Percentiles rank a stretch among this genome's conserved stretches.
phyloP scores from a whole-genome alignment of 2,113 vertebrate genomes.

The Zosterops lateralis region DNA sequence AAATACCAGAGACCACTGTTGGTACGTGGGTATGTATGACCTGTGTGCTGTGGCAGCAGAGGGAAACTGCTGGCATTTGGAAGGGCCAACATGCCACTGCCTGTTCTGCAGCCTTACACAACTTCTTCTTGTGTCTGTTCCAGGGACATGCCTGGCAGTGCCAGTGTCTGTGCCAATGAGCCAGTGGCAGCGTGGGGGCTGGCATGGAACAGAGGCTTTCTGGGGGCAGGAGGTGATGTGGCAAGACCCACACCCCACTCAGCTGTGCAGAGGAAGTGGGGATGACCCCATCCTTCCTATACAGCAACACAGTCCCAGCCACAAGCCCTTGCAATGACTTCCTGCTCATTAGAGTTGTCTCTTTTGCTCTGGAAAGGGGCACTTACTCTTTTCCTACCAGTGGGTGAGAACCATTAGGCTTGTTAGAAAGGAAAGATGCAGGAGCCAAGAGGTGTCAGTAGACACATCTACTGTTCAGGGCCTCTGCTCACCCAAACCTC shows the following conservation, averaged over 20 bases:
- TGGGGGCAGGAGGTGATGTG: rapidly evolving
- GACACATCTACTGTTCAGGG: not conserved
- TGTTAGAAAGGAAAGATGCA: not conserved
- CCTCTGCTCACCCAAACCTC: not conserved
- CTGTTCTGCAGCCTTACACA: not conserved
- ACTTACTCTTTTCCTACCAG: not conserved
- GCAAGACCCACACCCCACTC: not conserved
- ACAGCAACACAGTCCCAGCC: not conserved
- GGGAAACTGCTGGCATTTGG: not conserved
- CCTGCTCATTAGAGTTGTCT: not conserved
- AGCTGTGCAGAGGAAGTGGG: not conserved
- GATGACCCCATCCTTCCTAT: rapidly evolving
- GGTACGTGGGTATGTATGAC: rapidly evolving
- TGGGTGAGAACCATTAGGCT: not conserved
- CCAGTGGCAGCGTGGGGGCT: rapidly evolving
- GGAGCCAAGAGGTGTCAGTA: not conserved
- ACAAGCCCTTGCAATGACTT: not conserved
- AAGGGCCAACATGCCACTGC: rapidly evolving
- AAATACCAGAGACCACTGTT: rapidly evolving
- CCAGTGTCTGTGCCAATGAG: not conserved
- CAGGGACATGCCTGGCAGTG: not conserved
- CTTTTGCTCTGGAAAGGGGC: not conserved
- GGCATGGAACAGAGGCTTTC: rapidly evolving
- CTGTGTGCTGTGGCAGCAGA: not conserved
- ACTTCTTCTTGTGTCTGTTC: no score